Evolutionary conservation across 2,113 vertebrate species (phyloP).

Genomic region (Danionella cerebrum): DNA sequence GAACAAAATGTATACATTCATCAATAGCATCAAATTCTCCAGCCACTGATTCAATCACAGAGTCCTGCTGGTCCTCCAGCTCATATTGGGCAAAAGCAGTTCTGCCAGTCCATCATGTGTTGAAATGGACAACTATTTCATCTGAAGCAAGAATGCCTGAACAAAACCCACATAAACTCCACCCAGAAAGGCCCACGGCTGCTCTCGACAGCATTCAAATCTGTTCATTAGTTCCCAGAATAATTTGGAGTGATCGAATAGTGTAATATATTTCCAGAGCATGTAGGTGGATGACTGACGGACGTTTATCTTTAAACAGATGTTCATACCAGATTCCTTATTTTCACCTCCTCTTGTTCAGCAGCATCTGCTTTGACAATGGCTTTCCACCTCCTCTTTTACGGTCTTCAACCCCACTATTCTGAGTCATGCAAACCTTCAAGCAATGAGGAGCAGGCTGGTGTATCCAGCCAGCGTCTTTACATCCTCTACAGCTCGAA

Average conservation of each 20-base stretch:
- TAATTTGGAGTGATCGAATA: not conserved
- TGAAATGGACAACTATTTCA: too few relatives aligned
- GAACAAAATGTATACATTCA: too few relatives aligned
- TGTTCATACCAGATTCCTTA: constrained; percentile 11
- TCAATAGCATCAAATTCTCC: too few relatives aligned
- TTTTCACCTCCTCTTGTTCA: not conserved
- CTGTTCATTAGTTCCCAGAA: not conserved
- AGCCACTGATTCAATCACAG: too few relatives aligned
- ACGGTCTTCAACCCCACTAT: not conserved
- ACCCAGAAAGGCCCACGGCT: too few relatives aligned
- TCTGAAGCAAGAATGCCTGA: too few relatives aligned
- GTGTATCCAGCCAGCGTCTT: not conserved
- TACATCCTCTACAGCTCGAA: too few relatives aligned
- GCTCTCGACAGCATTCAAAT: not conserved
- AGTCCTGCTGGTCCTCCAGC: too few relatives aligned
- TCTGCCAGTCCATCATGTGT: too few relatives aligned
- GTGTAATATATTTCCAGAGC: not conserved
- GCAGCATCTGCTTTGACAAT: not conserved
- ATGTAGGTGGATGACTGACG: constrained; percentile 5
- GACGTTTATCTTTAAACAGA: constrained; percentile 14
- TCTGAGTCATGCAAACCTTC: not conserved
- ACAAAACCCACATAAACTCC: too few relatives aligned
- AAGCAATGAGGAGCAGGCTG: not conserved
- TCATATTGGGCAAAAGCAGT: too few relatives aligned
- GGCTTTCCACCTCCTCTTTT: not conserved